Base-by-base conservation (phyloP, 1,140 invertebrate genomes). In the Mesaphorura yosii region DNA sequence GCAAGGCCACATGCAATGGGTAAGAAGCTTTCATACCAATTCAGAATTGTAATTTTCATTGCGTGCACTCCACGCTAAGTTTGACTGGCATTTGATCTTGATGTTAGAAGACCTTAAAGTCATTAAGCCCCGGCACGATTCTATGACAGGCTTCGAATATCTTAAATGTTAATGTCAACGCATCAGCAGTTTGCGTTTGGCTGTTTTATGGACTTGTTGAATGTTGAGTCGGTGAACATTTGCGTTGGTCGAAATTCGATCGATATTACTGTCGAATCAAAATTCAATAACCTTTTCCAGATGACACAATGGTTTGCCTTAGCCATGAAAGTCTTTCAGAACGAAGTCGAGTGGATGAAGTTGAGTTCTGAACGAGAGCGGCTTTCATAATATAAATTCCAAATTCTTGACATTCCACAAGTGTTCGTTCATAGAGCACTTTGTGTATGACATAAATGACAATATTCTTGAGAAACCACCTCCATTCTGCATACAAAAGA, bases 1-100 rank as follows among this genome's bases (percentile, higher is more conserved):
- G 93, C 72, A 86, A 92, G 66, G 93, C 93, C 29, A 76, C 86
- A 44, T 97, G 93, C 65, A 98, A 98, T 79, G 93, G 93, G 89
- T 93, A 75, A 76, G 70, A 69, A 55, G 64, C 55, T 53, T 39
- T n/a, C 31, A 10, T 34, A 10, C 31, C n/a, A 10, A 34, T 34
- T 34, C 10, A 34, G 10, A 34, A n/a, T n/a, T 34, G 31, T 34
- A n/a, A 34, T 10, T 10, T 34, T 10, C 10, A 34, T n/a, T 34
- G n/a, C n/a, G n/a, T n/a, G n/a, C n/a, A n/a, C n/a, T n/a, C n/a
- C n/a, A n/a, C n/a, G n/a, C n/a, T n/a, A n/a, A n/a, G n/a, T n/a
- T 31, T 45, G 27, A 20, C 17, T 22, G n/a, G 22, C n/a, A 48
- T 25, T 19, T 46, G 3, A 10, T 37, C 5, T 4, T 48, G 15